A percentile compares a stretch with the other conserved stretches of the same genome.
Evolutionary conservation across 2,797 vertebrate species (phyloP).

Genomic region (Tauraco hartlaubi): DNA sequence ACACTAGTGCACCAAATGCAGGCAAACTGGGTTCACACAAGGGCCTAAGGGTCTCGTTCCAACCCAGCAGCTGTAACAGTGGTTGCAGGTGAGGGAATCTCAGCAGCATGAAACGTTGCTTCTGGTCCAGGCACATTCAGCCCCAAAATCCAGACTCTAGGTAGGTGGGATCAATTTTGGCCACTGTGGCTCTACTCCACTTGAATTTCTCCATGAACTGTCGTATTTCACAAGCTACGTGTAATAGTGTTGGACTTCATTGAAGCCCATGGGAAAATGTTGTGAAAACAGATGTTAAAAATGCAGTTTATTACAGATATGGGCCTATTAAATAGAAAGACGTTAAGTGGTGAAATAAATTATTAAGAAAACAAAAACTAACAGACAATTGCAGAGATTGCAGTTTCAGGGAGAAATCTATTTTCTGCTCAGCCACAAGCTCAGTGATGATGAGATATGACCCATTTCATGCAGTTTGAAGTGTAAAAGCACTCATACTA

Average conservation of each 20-base stretch:
- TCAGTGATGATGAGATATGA: neutral
- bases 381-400: neutral
- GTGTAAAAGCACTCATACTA: neutral
- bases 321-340: neutral
- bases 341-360: neutral
- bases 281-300: constrained; percentile 12
- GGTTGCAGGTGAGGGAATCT: neutral
- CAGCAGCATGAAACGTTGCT: neutral
- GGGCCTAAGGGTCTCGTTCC: neutral
- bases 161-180: rapidly evolving
- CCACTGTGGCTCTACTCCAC: neutral
- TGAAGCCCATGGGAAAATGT: neutral
- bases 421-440: neutral
- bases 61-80: neutral
- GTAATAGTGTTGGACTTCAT: neutral
- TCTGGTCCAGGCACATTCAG: neutral
- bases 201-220: neutral
- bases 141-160: neutral
- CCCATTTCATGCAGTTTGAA: neutral
- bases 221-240: neutral
- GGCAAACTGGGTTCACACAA: neutral
- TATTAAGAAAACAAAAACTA: constrained; percentile 12
- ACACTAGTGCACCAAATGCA: neutral
- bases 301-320: neutral
- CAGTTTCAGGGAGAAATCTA: neutral